Evolutionary conservation across 2,113 vertebrate genomes (phyloP).

Genomic region (Collichthys lucidus): DNA sequence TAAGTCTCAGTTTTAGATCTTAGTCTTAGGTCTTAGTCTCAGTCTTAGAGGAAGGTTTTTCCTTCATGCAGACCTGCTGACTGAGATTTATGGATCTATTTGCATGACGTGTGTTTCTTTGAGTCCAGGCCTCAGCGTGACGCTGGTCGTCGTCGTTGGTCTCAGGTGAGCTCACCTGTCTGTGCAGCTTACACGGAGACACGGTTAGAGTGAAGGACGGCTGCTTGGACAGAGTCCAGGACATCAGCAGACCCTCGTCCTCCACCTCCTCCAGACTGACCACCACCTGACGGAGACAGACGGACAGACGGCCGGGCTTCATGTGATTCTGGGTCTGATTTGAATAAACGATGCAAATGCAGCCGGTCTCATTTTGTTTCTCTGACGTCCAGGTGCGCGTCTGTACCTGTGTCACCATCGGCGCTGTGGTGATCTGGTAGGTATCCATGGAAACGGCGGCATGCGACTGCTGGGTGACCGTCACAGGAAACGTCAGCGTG

Average conservation of each 20-base stretch:
- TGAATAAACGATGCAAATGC: slow-evolving; percentile 64
- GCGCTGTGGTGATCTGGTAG: slow-evolving; percentile 90
- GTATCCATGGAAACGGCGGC: slow-evolving; percentile 94
- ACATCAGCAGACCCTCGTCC: slow-evolving; percentile 91
- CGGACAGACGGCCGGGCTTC: not conserved
- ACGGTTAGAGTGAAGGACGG: slow-evolving; percentile 86
- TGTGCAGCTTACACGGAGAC: slow-evolving; percentile 83
- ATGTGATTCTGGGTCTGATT: slow-evolving; percentile 26
- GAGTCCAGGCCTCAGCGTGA: not conserved
- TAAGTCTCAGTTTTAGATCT: no score
- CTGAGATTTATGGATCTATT: slow-evolving; percentile 26
- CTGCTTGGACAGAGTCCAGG: slow-evolving; percentile 90
- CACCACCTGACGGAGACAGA: slow-evolving; percentile 85
- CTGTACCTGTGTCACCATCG: slow-evolving; percentile 90
- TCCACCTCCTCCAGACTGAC: slow-evolving; percentile 91
- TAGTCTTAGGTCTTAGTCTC: no score
- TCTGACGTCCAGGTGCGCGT: slow-evolving; percentile 53
- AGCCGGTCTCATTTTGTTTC: slow-evolving; percentile 25
- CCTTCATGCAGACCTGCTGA: slow-evolving; percentile 27
- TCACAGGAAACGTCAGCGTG: slow-evolving; percentile 91
- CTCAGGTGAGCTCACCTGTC: slow-evolving; percentile 81
- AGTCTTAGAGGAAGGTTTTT: no score
- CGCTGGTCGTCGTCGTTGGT: no score
- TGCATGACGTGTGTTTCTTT: slow-evolving; percentile 12
- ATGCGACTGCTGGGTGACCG: slow-evolving; percentile 95